phyloP scores from a whole-genome alignment of 2,797 vertebrate genomes.

The Cynodonichthys magdalenae region DNA sequence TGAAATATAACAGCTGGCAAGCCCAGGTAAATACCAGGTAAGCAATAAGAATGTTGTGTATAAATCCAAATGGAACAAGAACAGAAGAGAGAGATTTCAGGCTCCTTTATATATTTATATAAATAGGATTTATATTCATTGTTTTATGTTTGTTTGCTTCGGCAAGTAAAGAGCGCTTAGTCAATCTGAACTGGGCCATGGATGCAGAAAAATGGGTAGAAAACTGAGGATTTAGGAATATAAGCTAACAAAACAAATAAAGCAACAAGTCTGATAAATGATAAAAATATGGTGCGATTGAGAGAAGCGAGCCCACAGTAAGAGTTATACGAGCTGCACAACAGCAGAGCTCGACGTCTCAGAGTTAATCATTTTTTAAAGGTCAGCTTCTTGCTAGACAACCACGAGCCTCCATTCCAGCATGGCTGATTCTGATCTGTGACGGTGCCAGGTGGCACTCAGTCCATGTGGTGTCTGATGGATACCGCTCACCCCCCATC shows the following conservation, averaged over 20 bases:
- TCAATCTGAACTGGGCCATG: slow-evolving; percentile 6
- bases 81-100: slow-evolving; percentile 26
- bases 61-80: slow-evolving; percentile 28
- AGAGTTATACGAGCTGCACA: slow-evolving; percentile 11
- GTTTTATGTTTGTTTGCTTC: slow-evolving; percentile 18
- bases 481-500: slow-evolving; percentile 25
- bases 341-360: slow-evolving; percentile 20
- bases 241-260: neutral
- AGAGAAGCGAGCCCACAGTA: neutral
- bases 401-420: slow-evolving; percentile 28
- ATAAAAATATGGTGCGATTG: neutral
- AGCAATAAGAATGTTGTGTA: slow-evolving; percentile 23
- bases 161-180: neutral
- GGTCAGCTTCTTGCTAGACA: slow-evolving; percentile 35
- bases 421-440: slow-evolving; percentile 28
- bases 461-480: slow-evolving; percentile 26
- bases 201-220: slow-evolving; percentile 5
- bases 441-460: slow-evolving; percentile 50
- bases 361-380: slow-evolving; percentile 51
- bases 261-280: neutral
- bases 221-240: slow-evolving; percentile 14
- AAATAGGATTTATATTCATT: slow-evolving; percentile 32
- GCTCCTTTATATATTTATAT: neutral
- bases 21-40: slow-evolving; percentile 14
- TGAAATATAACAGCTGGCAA: slow-evolving; percentile 34